A percentile compares a stretch with the other conserved stretches of the same genome.
Conservation (phyloP, 2,113 vertebrate species). For the human region DNA sequence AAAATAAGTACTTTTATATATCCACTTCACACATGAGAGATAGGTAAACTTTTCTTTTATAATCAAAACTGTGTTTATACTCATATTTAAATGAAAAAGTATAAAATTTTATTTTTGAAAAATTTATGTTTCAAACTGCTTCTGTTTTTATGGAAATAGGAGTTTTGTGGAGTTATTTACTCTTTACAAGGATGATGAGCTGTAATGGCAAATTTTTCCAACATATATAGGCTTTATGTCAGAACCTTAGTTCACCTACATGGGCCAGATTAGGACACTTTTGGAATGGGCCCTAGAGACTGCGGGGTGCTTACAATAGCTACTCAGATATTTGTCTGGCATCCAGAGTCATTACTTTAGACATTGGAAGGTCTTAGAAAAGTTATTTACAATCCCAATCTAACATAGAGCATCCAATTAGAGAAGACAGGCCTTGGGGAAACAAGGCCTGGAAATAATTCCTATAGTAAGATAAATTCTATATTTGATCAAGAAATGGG, state of each 20-base stretch:
- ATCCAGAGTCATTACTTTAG: not conserved
- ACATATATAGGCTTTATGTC: not conserved
- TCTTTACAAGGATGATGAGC: not conserved
- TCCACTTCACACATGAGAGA: not conserved
- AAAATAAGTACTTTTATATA: not conserved
- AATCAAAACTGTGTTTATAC: not conserved
- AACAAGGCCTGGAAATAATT: not conserved
- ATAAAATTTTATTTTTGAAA: slow-evolving; percentile 1
- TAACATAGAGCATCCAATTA: not conserved
- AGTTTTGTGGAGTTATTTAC: not conserved
- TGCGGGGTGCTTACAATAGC: too few species aligned
- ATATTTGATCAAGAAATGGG: not conserved
- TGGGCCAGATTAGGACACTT: not conserved
- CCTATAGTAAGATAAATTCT: not conserved
- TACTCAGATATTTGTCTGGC: not conserved
- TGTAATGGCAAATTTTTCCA: not conserved
- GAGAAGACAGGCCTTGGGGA: not conserved
- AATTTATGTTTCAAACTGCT: not conserved
- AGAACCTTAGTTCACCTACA: not conserved
- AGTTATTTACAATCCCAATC: not conserved
- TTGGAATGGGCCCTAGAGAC: not conserved
- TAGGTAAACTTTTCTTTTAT: not conserved
- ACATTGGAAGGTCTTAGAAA: not conserved
- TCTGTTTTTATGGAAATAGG: not conserved
- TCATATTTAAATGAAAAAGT: not conserved